Conservation (phyloP, 2,888 invertebrate species). For the Plemyria rubiginata region DNA sequence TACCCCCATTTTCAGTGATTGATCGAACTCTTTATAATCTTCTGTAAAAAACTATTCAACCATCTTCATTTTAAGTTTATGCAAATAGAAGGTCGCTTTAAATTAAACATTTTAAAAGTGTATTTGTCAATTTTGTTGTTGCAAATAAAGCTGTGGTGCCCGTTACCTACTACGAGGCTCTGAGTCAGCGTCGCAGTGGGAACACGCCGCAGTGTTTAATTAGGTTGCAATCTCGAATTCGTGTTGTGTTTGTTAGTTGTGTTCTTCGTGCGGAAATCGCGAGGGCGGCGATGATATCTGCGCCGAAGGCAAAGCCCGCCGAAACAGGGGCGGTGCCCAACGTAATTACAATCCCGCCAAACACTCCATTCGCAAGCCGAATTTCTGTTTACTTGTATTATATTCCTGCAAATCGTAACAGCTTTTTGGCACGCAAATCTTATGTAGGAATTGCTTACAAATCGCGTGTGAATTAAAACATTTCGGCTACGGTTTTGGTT, state of each 20-base stretch:
- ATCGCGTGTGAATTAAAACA: conserved; percentile 74
- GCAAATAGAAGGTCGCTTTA: conserved; percentile 58
- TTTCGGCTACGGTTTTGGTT: conserved; percentile 61
- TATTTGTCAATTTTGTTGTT: conserved; percentile 72
- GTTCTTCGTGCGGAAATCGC: conserved; percentile 57
- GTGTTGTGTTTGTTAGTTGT: conserved; percentile 45
- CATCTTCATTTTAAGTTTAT: conserved; percentile 51
- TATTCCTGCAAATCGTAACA: conserved; percentile 71
- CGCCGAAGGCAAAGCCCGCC: conserved; percentile 61
- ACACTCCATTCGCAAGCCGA: conserved; percentile 60
- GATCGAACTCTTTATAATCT: conserved; percentile 65
- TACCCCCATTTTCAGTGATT: conserved; percentile 66
- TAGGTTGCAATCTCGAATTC: conserved; percentile 70
- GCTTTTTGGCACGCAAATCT: conserved; percentile 76
- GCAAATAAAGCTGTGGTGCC: conserved; percentile 61
- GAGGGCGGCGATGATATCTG: conserved; percentile 67
- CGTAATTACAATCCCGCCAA: conserved; percentile 74
- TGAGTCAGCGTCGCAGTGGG: conserved; percentile 49
- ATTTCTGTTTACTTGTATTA: conserved; percentile 69
- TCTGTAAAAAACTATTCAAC: conserved; percentile 46
- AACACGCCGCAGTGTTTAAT: conserved; percentile 60
- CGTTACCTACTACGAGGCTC: conserved; percentile 48
- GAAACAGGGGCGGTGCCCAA: conserved; percentile 67
- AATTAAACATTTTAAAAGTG: conserved; percentile 67
- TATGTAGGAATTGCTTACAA: conserved; percentile 52